Percentiles rank a stretch among this genome's conserved stretches.
Conservation (phyloP, 2,888 invertebrate species). For the Platycheirus albimanus region DNA sequence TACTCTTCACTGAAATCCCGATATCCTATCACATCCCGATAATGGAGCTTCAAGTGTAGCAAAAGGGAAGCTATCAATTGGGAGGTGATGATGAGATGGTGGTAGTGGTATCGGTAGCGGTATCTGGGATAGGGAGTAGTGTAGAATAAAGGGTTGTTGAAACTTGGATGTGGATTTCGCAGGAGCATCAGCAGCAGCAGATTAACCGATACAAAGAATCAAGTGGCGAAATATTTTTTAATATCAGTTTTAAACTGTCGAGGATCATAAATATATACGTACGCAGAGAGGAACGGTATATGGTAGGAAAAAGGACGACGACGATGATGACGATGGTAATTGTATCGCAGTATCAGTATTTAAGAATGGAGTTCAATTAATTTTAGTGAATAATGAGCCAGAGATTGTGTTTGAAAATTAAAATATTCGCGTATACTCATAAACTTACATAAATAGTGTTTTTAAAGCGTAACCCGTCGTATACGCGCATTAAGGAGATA, state of each 20-base stretch:
- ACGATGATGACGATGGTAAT: constrained; percentile 31
- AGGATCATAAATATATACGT: constrained; percentile 30
- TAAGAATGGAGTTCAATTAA: constrained; percentile 53
- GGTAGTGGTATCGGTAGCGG: background rate
- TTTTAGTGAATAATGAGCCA: constrained; percentile 56
- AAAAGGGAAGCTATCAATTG: no score
- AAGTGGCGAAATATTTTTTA: constrained; percentile 33
- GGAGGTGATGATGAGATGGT: no score
- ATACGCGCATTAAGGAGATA: no score
- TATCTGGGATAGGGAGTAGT: background rate
- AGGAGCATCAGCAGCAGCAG: background rate
- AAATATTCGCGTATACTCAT: no score
- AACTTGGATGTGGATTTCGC: constrained; percentile 51
- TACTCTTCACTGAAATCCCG: constrained; percentile 47
- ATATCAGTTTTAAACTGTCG: constrained; percentile 19
- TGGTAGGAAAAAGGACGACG: constrained; percentile 12
- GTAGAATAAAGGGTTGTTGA: constrained; percentile 2
- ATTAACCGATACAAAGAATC: constrained; percentile 39
- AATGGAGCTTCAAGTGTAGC: constrained; percentile 47
- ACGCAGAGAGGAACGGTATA: background rate
- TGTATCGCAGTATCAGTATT: constrained; percentile 38
- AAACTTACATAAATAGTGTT: no score
- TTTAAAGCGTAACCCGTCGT: no score
- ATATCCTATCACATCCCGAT: constrained; percentile 57
- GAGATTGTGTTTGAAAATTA: constrained; percentile 4